Evolutionary conservation across 2,113 vertebrate species (phyloP), one percentile per base, ranked within the genome.

Genomic region (Elephas maximus): DNA sequence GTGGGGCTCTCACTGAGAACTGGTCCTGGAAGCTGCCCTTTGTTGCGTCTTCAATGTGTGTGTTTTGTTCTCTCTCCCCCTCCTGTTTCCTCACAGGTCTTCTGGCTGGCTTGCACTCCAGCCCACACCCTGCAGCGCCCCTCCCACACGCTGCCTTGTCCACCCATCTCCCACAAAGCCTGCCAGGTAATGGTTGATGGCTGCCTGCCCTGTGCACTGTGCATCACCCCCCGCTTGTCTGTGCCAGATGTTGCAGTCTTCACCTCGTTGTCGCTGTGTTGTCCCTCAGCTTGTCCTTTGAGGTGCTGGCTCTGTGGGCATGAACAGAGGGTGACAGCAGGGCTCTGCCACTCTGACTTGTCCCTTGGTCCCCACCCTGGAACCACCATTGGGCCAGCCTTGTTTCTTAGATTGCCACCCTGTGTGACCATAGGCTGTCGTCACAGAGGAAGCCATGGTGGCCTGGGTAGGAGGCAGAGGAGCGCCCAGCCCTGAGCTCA

Each of bases 21-120:
- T 65, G 9, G 62, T 23, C 83, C n/a, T 5, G 7, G 6, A 88
- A 53, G 51, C 82, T 28, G 90, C 97, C 90, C 97, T 93, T 96
- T 0, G 0, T 97, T 97, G 93, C 69, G 93, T 98, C 98, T 98
- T 98, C 93, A 53, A 84, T 97, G 97, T 98, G 92, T 94, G 89
- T 97, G 97, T 98, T 98, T 98, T 97, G 98, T 98, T 98, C 96
- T 94, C 97, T 97, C 96, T 94, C 88, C n/a, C 37, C 92, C 89
- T 96, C 95, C 96, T 85, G 79, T 96, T 60, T 96, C 60, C 94
- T 90, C 99, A 97, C 98, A 99, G 99, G 99, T 99, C 98, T 99
- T 98, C 98, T 99, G 97, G 99, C 99, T 98, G 99, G 99, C 96
- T 98, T 99, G 98, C 99, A 99, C 95, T 97, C 99, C 98, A 99